Conservation (phyloP, 1,140 invertebrate genomes). For the Drosophila pseudoananassae region DNA sequence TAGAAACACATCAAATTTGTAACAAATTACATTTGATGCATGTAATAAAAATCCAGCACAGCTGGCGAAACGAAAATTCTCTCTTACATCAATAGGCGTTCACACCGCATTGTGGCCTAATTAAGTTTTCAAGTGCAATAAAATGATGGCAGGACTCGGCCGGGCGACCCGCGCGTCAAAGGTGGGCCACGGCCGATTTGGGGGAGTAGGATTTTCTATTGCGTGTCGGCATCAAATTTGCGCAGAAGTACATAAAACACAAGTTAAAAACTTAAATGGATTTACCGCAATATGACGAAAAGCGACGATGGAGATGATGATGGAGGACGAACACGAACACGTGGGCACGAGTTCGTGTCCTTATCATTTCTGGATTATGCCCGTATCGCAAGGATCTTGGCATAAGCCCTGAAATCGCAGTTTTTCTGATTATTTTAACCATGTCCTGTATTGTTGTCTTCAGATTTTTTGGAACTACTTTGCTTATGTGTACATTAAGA, state of each 20-base stretch:
- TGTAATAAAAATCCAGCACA: conserved; percentile 79
- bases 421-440: too few species aligned
- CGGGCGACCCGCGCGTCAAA: conserved; percentile 12
- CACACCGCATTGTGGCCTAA: conserved; percentile 81
- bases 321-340: conserved; percentile 30
- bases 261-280: conserved; percentile 82
- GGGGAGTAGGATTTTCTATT: conserved; percentile 43
- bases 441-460: too few species aligned
- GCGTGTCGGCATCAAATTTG: conserved; percentile 76
- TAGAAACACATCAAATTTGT: conserved; percentile 83
- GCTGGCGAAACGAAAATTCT: conserved; percentile 52
- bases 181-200: neutral
- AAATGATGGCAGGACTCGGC: conserved; percentile 68
- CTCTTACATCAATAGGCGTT: conserved; percentile 64
- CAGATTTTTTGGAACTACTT: too few species aligned
- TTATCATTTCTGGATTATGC: conserved; percentile 3
- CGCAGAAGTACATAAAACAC: conserved; percentile 74
- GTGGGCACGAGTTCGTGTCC: neutral
- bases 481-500: too few species aligned
- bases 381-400: neutral
- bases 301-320: conserved; percentile 39
- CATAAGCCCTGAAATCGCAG: too few species aligned
- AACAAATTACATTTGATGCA: conserved; percentile 83
- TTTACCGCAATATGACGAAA: conserved; percentile 41
- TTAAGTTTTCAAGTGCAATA: conserved; percentile 84